A percentile compares a stretch with the other conserved stretches of the same genome.
phyloP scores from a whole-genome alignment of 2,888 invertebrate species.

The Trichopoda pennipes region DNA sequence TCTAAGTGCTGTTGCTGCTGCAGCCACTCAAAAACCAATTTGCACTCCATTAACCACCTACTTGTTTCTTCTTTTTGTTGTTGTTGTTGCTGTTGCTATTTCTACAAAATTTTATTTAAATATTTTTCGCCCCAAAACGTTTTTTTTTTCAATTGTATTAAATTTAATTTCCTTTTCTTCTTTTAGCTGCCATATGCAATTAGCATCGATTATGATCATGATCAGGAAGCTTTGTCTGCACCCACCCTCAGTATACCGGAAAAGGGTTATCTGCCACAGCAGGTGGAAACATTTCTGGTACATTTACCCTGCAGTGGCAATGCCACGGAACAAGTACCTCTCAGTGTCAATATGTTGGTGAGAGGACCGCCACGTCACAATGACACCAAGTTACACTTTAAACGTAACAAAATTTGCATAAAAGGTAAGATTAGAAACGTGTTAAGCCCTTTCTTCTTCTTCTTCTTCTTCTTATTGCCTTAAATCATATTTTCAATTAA shows the following conservation, averaged over 20 bases:
- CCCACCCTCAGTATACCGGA: constrained; percentile 92
- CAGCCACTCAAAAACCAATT: constrained; percentile 72
- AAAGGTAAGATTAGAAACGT: constrained; percentile 84
- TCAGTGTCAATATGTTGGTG: constrained; percentile 90
- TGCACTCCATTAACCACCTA: constrained; percentile 74
- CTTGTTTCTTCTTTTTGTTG: constrained; percentile 16
- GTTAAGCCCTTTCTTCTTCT: no score
- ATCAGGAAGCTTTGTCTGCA: constrained; percentile 88
- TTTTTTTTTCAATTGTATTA: constrained; percentile 15
- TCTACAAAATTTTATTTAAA: constrained; percentile 13
- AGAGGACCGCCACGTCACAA: constrained; percentile 87
- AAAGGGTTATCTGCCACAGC: constrained; percentile 89
- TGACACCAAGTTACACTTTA: constrained; percentile 88
- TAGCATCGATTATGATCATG: constrained; percentile 82
- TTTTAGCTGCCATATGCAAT: constrained; percentile 81
- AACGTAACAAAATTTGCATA: constrained; percentile 92
- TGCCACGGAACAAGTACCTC: constrained; percentile 90
- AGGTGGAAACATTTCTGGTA: constrained; percentile 89
- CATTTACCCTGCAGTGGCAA: constrained; percentile 91
- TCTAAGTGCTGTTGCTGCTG: constrained; percentile 37
- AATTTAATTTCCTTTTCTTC: background rate
- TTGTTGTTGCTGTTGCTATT: constrained; percentile 28
- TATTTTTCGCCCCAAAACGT: background rate
- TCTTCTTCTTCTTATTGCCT: background rate
- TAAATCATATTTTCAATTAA: constrained; percentile 34